These are phyloP conservation scores for Holothuria leucospilota DNA, from an alignment of 53 echinoderm and acorn worm species.

Conservation along the genomic window DNA sequence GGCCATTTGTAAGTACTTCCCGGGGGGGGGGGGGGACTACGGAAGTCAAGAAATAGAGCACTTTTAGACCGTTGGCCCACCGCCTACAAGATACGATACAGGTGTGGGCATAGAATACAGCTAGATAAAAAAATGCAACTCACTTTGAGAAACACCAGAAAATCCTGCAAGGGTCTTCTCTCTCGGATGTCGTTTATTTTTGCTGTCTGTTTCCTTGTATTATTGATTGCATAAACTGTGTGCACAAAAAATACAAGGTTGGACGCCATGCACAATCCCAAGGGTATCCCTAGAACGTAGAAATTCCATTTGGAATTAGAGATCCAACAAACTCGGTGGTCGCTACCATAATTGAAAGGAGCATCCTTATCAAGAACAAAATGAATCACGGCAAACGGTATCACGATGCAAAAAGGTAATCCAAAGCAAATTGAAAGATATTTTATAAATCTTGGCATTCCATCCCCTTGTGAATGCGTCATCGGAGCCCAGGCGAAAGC, in stretches of 20 bases:
- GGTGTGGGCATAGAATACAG: no score
- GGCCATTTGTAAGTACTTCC: no score
- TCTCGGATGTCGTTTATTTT: constrained; percentile 1
- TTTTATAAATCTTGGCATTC: not conserved
- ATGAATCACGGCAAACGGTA: not conserved
- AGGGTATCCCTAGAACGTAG: constrained; percentile 7
- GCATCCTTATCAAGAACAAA: constrained; percentile 1
- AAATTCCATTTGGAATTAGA: not conserved
- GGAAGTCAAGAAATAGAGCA: no score
- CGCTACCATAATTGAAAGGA: not conserved
- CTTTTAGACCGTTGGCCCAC: no score
- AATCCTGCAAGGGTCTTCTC: constrained; percentile 4
- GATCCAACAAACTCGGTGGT: constrained; percentile 7
- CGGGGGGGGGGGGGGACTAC: no score
- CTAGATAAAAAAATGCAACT: not conserved
- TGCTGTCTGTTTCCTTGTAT: not conserved
- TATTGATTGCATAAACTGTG: not conserved
- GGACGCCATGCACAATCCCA: not conserved
- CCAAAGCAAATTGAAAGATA: constrained; percentile 11
- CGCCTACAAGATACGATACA: no score
- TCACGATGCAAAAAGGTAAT: not conserved
- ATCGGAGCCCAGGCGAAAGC: constrained; percentile 13
- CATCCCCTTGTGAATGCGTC: constrained; percentile 12
- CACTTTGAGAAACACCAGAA: constrained; percentile 12
- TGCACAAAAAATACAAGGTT: constrained; percentile 13